A percentile compares a stretch with the other conserved stretches of the same genome.
Conservation (phyloP, 1,140 invertebrate species). For the Drosophila erecta region DNA sequence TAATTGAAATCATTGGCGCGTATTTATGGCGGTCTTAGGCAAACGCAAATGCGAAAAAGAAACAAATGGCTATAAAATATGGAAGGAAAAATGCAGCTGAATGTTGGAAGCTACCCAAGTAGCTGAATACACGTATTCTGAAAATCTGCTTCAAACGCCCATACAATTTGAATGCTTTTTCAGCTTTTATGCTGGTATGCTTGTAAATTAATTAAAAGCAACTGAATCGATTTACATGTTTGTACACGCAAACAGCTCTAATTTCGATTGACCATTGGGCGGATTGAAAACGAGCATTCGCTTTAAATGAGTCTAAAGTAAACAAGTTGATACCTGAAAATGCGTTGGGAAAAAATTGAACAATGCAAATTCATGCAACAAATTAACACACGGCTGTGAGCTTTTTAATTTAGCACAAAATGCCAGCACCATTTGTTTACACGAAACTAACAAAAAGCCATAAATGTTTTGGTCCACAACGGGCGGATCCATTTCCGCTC, state of each 20-base stretch:
- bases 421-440: conserved; percentile 44
- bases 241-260: neutral
- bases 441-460: conserved; percentile 33
- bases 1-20: conserved; percentile 70
- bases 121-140: conserved; percentile 2
- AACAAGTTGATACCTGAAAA: conserved; percentile 22
- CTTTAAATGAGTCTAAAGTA: conserved; percentile 24
- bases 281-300: conserved; percentile 27
- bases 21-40: conserved; percentile 56
- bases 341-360: conserved; percentile 11
- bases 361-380: conserved; percentile 49
- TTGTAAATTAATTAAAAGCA: conserved; percentile 23
- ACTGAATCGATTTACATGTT: conserved; percentile 3
- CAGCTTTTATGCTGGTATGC: neutral
- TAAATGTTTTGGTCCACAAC: conserved; percentile 33
- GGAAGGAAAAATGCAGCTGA: conserved; percentile 3
- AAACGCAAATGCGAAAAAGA: conserved; percentile 6
- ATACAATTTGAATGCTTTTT: conserved; percentile 8
- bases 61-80: conserved; percentile 30
- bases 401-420: conserved; percentile 64
- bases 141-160: conserved; percentile 30
- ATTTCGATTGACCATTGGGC: conserved; percentile 12
- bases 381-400: conserved; percentile 54
- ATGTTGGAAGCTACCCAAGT: conserved; percentile 5
- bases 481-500: conserved; percentile 26